Evolutionary conservation across 1,140 invertebrate species (phyloP).

Genomic region (Drosophila sp.): DNA sequence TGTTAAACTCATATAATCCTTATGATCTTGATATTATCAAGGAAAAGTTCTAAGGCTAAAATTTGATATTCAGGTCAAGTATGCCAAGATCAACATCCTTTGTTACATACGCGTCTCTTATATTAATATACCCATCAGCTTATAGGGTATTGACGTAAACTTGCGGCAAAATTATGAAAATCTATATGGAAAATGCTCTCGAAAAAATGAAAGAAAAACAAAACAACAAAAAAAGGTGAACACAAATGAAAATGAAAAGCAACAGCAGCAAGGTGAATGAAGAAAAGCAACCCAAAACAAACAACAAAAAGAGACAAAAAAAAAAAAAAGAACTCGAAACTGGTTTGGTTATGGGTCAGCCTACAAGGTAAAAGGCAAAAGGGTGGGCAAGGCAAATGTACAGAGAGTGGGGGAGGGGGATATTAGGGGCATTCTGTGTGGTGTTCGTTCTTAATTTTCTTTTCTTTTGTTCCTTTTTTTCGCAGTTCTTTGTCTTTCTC

Average conservation of each 20-base stretch:
- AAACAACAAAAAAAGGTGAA: constrained; percentile 30
- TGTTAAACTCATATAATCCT: too few species aligned
- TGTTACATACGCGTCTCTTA: too few species aligned
- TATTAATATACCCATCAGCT: background rate
- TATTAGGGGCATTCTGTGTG: constrained; percentile 19
- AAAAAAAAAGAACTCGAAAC: constrained; percentile 63
- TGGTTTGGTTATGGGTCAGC: constrained; percentile 63
- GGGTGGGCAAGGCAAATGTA: constrained; percentile 4
- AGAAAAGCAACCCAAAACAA: constrained; percentile 42
- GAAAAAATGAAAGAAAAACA: constrained; percentile 39
- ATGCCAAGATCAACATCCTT: too few species aligned
- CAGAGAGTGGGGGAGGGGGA: constrained; percentile 5
- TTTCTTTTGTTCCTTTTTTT: constrained; percentile 8
- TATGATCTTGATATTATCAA: too few species aligned
- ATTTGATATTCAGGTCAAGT: too few species aligned
- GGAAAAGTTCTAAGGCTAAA: too few species aligned
- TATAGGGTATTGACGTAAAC: constrained; percentile 34
- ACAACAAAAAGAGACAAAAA: constrained; percentile 55
- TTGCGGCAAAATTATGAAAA: constrained; percentile 71
- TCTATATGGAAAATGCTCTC: constrained; percentile 73
- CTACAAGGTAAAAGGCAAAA: constrained; percentile 21
- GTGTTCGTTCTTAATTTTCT: constrained; percentile 7
- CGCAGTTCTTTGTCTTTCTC: background rate
- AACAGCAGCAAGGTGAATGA: constrained; percentile 24
- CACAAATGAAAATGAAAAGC: constrained; percentile 57